These are phyloP conservation scores for Gallirallus australis DNA, from an alignment of 2,797 vertebrate species.

Conservation along the genomic window DNA sequence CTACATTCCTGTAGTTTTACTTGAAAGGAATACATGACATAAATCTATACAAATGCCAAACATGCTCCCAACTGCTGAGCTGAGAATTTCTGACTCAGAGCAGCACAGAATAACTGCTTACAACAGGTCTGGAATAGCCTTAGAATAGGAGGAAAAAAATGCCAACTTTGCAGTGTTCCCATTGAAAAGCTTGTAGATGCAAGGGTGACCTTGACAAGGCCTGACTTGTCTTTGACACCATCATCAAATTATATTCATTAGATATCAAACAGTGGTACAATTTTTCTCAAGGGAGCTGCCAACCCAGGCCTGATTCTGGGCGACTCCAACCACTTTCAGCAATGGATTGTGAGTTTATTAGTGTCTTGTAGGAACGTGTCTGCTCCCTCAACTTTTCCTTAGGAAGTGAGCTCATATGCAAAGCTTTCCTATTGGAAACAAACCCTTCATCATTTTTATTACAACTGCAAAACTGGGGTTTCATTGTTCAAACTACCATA, in stretches of 20 bases:
- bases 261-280: neutral
- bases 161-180: neutral
- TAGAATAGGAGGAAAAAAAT: neutral
- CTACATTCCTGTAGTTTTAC: constrained; percentile 30
- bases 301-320: neutral
- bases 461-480: neutral
- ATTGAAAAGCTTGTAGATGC: neutral
- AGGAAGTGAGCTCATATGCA: neutral
- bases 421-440: neutral
- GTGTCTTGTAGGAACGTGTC: neutral
- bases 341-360: neutral
- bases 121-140: neutral
- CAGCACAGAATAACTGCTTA: neutral
- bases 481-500: neutral
- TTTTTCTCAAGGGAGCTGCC: constrained; percentile 1
- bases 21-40: constrained; percentile 8
- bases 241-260: neutral
- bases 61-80: neutral
- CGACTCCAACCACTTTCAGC: neutral
- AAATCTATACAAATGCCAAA: constrained; percentile 26
- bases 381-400: neutral
- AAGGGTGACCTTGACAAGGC: neutral
- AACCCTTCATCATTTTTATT: neutral
- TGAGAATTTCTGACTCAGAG: neutral
- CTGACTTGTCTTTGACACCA: neutral